Evolutionary conservation across 2,113 vertebrate genomes (phyloP), one percentile per base, ranked within the genome.

Genomic region (Pampusana beccarii): DNA sequence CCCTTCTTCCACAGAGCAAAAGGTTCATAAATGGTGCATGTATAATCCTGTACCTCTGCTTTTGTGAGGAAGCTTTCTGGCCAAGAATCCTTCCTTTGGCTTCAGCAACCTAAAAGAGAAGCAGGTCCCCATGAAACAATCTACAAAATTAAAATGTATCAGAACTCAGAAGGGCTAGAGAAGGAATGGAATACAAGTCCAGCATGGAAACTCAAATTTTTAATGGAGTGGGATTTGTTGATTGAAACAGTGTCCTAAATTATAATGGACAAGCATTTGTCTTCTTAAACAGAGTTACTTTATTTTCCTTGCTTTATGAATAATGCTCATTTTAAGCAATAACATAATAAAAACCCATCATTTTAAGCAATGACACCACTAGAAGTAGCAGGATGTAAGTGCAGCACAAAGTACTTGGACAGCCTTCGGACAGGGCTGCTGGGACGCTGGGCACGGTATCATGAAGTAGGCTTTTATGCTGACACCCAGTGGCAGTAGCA

Each of bases 71-170:
- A n/a, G 0, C 0, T 16, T 83, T 91, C 60, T 66, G 78, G 17
- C 75, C 40, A n/a, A 96, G n/a, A 75, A 94, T 28, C 64, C n/a
- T 97, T 38, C 7, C 69, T 89, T 98, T 97, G 36, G 96, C 93
- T 88, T 80, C 62, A 83, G 83, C 8, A 17, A 98, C 93, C 97
- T 98, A 64, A 71, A 96, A 71, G 3, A 70, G 40, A 92, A 54
- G 13, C 7, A 75, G 12, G 21, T 7, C 8, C 5, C 6, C 6
- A 13, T 13, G 36, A 80, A 83, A 67, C 13, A 53, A 36, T 4
- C 24, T 13, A 28, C 5, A 36, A 54, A 67, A 69, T 29, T 20
- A 56, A 56, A 44, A 61, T 1, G 0, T 9, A 16, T 38, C 11
- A 64, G 33, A 25, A 80, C 4, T 50, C 42, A 66, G 18, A 44